A percentile compares a stretch with the other conserved stretches of the same genome.
These are phyloP conservation scores for Heterocephalus glaber DNA, from an alignment of 2,113 vertebrate species.

Conservation along the genomic window DNA sequence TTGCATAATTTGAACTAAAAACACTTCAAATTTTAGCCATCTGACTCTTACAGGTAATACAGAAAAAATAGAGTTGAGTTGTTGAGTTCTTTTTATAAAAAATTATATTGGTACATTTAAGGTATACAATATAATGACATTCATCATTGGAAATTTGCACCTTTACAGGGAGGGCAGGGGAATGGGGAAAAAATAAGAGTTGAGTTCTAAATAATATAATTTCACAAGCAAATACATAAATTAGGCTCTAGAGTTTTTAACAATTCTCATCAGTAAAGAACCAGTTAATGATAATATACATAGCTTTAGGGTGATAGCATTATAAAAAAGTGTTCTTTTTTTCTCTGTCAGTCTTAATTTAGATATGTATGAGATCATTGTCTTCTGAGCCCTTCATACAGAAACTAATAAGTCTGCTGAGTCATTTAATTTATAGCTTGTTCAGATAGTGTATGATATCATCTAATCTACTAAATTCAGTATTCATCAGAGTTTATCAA, in stretches of 20 bases:
- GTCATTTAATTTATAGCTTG: slow-evolving; percentile 58
- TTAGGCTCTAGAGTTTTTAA: background rate
- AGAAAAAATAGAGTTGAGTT: background rate
- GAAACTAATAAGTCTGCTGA: slow-evolving; percentile 10
- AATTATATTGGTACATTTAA: too few species aligned
- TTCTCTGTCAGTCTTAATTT: background rate
- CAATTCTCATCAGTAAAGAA: slow-evolving; percentile 43
- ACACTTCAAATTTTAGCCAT: background rate
- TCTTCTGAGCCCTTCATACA: background rate
- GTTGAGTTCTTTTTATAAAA: too few species aligned
- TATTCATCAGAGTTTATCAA: slow-evolving; percentile 62
- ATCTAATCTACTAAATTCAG: slow-evolving; percentile 64
- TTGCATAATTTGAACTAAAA: background rate
- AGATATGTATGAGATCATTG: slow-evolving; percentile 2
- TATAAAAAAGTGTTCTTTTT: background rate
- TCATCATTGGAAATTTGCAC: too few species aligned
- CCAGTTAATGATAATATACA: background rate
- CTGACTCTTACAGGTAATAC: background rate
- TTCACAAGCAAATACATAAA: background rate
- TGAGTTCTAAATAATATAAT: background rate
- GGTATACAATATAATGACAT: too few species aligned
- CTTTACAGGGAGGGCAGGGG: too few species aligned
- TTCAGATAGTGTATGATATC: slow-evolving; percentile 21
- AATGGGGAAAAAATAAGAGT: too few species aligned
- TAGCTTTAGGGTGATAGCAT: slow-evolving; percentile 1